phyloP scores from a whole-genome alignment of 1,140 invertebrate species.

The Linepithema humile region DNA sequence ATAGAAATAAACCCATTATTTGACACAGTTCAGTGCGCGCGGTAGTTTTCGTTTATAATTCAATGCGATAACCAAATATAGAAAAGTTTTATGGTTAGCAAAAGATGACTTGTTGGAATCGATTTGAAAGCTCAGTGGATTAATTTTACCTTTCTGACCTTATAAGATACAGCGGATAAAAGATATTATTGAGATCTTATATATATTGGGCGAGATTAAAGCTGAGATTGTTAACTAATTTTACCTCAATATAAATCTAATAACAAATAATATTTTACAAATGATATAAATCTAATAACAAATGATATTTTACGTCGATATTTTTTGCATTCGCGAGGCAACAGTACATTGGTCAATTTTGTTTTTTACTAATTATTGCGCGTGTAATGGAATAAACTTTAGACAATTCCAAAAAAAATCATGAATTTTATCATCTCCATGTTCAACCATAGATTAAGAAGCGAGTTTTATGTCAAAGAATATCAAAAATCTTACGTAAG shows the following conservation, averaged over 20 bases:
- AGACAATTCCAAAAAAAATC: neutral
- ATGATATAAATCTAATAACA: too few species aligned
- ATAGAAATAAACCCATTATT: conserved; percentile 2
- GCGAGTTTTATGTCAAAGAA: neutral
- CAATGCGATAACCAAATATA: neutral
- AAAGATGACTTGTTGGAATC: neutral
- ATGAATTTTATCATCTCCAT: neutral
- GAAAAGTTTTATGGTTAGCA: neutral
- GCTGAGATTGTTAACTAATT: neutral
- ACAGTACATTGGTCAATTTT: neutral
- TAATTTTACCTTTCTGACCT: neutral
- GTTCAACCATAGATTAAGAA: neutral
- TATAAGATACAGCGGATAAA: neutral
- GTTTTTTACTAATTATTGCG: neutral
- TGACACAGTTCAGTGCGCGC: neutral
- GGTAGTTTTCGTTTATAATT: neutral
- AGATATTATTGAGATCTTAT: neutral
- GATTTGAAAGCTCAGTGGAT: neutral
- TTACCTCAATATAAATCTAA: neutral
- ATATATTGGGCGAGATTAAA: neutral
- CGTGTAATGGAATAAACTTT: neutral
- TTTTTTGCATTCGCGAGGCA: neutral
- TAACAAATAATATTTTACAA: too few species aligned
- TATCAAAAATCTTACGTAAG: conserved; percentile 4
- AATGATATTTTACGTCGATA: neutral